Percentiles rank a stretch among this genome's conserved stretches.
Evolutionary conservation across 2,888 invertebrate genomes (phyloP).

Genomic region (Dryadula phaetusa): DNA sequence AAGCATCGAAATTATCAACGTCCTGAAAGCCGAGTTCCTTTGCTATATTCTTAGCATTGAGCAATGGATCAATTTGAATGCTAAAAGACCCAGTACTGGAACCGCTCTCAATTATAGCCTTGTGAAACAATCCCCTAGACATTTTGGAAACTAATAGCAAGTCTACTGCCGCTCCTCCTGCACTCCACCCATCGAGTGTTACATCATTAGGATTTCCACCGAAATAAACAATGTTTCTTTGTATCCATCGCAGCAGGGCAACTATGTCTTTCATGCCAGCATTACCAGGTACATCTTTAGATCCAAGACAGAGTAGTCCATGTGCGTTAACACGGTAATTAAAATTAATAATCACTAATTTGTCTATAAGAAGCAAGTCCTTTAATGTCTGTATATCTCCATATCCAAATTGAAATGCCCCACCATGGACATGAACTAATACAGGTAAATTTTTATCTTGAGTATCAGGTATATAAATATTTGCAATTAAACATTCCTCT

Average conservation of each 20-base stretch:
- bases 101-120: constrained; percentile 63
- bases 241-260: constrained; percentile 53
- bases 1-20: constrained; percentile 53
- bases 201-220: constrained; percentile 68
- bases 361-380: constrained; percentile 50
- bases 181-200: constrained; percentile 62
- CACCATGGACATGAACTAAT: constrained; percentile 71
- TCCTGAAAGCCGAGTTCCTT: constrained; percentile 51
- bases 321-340: constrained; percentile 65
- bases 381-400: constrained; percentile 50
- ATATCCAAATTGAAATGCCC: constrained; percentile 64
- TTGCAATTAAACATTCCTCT: constrained; percentile 53
- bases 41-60: constrained; percentile 58
- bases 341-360: constrained; percentile 57
- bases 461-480: constrained; percentile 52
- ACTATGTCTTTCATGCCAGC: constrained; percentile 72
- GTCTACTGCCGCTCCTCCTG: constrained; percentile 62
- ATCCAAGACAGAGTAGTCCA: constrained; percentile 65
- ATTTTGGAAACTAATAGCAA: constrained; percentile 58
- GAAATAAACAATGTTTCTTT: constrained; percentile 61
- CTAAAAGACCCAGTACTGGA: constrained; percentile 52
- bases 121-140: constrained; percentile 59
- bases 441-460: constrained; percentile 58
- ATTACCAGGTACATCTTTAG: constrained; percentile 63
- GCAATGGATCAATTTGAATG: constrained; percentile 58